phyloP scores from a whole-genome alignment of 2,888 invertebrate genomes.

The Papilio elwesi region DNA sequence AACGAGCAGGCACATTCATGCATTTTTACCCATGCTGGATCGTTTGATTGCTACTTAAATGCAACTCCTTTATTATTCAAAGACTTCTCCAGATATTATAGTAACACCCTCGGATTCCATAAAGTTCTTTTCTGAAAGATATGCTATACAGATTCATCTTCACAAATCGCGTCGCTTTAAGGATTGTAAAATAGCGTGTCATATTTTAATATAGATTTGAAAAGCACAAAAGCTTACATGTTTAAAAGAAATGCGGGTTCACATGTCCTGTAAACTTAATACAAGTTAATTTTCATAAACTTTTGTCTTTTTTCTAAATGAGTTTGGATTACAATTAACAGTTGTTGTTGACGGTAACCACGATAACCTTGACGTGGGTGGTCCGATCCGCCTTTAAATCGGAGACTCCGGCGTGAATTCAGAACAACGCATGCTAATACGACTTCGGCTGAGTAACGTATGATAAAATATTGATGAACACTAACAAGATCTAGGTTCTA shows the following conservation, averaged over 20 bases:
- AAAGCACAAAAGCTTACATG: not conserved
- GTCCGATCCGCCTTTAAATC: slow-evolving; percentile 13
- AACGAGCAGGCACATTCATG: no score
- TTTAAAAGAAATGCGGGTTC: slow-evolving; percentile 6
- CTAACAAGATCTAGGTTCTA: not conserved
- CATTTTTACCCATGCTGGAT: no score
- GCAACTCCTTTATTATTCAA: no score
- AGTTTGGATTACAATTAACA: slow-evolving; percentile 6
- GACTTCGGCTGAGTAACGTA: not conserved
- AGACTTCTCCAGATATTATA: no score
- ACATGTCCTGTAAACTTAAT: not conserved
- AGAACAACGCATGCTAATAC: not conserved
- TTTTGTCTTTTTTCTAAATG: slow-evolving; percentile 7
- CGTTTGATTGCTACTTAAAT: no score
- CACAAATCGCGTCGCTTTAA: not conserved
- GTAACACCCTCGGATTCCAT: no score
- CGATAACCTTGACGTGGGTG: slow-evolving; percentile 2
- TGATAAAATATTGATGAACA: not conserved
- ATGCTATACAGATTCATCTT: no score
- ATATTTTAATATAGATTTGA: not conserved
- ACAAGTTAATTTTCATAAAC: not conserved
- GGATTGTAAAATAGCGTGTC: not conserved
- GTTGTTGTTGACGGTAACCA: not conserved
- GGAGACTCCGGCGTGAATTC: slow-evolving; percentile 16
- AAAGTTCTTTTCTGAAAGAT: no score